These are phyloP conservation scores for Tillus elongatus DNA, from an alignment of 2,888 invertebrate species.

Conservation along the genomic window DNA sequence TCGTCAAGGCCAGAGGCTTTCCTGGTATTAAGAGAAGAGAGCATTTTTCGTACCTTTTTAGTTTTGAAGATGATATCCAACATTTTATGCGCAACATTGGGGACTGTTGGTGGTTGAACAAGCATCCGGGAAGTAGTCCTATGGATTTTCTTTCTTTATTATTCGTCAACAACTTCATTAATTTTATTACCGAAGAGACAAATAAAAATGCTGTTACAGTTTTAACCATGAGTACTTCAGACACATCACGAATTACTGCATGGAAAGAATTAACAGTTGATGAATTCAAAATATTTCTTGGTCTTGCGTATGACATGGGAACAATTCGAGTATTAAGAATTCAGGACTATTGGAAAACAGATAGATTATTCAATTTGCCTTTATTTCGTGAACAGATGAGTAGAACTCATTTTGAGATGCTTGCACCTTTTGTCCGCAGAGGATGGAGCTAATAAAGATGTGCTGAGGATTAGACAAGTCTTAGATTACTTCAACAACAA, in stretches of 20 bases:
- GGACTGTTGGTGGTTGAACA: too few relatives aligned
- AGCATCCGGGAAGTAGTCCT: too few relatives aligned
- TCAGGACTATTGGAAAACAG: slow-evolving; percentile 20
- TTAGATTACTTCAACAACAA: background rate
- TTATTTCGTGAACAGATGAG: slow-evolving; percentile 14
- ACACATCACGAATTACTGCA: slow-evolving; percentile 11
- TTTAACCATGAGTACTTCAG: slow-evolving; percentile 2
- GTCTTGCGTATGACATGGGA: slow-evolving; percentile 18
- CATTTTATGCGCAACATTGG: too few relatives aligned
- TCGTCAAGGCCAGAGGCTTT: too few relatives aligned
- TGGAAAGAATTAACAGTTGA: slow-evolving; percentile 13
- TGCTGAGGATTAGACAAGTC: background rate
- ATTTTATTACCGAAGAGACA: slow-evolving; percentile 7
- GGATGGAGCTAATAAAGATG: background rate
- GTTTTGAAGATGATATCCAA: too few relatives aligned
- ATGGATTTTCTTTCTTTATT: too few relatives aligned
- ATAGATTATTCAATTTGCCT: slow-evolving; percentile 14
- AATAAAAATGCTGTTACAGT: slow-evolving; percentile 13
- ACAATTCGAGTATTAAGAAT: slow-evolving; percentile 14
- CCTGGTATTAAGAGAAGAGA: too few relatives aligned
- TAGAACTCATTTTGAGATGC: slow-evolving; percentile 14
- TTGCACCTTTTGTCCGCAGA: slow-evolving; percentile 11
- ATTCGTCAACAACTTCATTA: slow-evolving; percentile 6
- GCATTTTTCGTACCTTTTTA: too few relatives aligned
- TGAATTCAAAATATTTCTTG: slow-evolving; percentile 18